phyloP scores from a whole-genome alignment of 2,113 vertebrate genomes.

The Paracanthobrama guichenoti region DNA sequence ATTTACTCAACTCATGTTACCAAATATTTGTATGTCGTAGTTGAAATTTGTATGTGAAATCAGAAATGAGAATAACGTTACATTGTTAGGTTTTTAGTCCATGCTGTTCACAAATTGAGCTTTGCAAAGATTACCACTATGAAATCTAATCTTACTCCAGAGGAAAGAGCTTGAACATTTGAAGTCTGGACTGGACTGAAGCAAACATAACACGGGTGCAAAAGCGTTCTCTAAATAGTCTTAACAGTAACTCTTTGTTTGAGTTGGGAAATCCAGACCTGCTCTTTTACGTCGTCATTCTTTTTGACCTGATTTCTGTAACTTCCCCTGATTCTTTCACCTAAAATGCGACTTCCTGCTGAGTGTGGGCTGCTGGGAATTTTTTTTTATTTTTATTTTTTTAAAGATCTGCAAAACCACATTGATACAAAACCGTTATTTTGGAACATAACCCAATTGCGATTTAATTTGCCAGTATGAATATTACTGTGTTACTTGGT shows the following conservation, averaged over 20 bases:
- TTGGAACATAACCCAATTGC: background rate
- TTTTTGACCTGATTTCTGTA: slow-evolving; percentile 28
- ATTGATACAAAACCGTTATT: background rate
- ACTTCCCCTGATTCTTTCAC: slow-evolving; percentile 39
- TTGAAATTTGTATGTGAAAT: background rate
- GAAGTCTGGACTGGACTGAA: background rate
- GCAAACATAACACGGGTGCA: background rate
- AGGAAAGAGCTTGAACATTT: slow-evolving; percentile 14
- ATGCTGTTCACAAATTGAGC: background rate
- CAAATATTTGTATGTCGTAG: background rate
- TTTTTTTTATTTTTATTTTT: slow-evolving; percentile 7
- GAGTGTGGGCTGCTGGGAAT: slow-evolving; percentile 18
- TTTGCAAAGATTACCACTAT: slow-evolving; percentile 6
- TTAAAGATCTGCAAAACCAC: background rate
- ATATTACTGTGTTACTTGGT: background rate
- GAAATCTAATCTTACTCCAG: slow-evolving; percentile 15
- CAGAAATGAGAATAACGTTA: background rate
- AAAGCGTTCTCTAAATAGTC: background rate
- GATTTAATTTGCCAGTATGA: background rate
- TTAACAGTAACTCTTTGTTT: slow-evolving; percentile 38
- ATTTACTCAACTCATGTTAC: background rate
- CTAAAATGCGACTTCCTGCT: slow-evolving; percentile 20
- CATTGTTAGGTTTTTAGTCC: background rate
- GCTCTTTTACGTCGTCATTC: slow-evolving; percentile 3
- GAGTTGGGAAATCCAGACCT: slow-evolving; percentile 26